Conservation (phyloP, 1,140 invertebrate genomes). For the Leptonema lineaticorne region DNA sequence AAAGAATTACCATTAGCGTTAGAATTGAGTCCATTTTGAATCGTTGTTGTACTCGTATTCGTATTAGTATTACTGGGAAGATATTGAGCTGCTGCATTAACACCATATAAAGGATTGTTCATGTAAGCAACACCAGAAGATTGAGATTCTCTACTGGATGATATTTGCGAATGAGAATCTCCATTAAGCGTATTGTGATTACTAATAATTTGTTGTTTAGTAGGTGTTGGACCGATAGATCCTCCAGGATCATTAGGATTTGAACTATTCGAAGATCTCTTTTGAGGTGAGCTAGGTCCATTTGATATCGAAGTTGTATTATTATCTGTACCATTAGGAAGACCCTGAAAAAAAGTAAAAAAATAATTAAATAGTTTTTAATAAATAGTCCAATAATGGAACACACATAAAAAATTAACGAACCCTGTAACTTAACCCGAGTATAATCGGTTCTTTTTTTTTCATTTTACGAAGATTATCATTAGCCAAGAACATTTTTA, state of each 20-base stretch:
- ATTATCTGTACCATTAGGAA: slow-evolving; percentile 56
- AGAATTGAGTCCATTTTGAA: slow-evolving; percentile 12
- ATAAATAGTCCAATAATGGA: background rate
- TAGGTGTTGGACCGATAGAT: slow-evolving; percentile 10
- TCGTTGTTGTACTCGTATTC: background rate
- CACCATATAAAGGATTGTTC: slow-evolving; percentile 53
- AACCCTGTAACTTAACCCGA: slow-evolving; percentile 55
- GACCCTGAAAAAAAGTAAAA: slow-evolving; percentile 46
- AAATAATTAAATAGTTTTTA: slow-evolving; percentile 12
- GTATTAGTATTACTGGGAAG: slow-evolving; percentile 45
- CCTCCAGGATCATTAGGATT: slow-evolving; percentile 46
- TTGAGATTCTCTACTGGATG: slow-evolving; percentile 45
- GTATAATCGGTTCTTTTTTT: slow-evolving; percentile 51
- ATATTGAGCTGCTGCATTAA: slow-evolving; percentile 54
- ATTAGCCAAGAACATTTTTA: slow-evolving; percentile 54
- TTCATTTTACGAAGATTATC: slow-evolving; percentile 55
- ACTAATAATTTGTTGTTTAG: slow-evolving; percentile 29
- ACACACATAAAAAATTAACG: slow-evolving; percentile 3
- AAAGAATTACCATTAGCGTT: slow-evolving; percentile 6
- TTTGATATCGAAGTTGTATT: slow-evolving; percentile 58
- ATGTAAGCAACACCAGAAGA: slow-evolving; percentile 44
- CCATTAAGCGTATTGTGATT: slow-evolving; percentile 31
- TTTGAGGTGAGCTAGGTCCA: slow-evolving; percentile 47
- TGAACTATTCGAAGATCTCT: slow-evolving; percentile 50
- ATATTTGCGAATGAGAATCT: slow-evolving; percentile 38